Conservation (phyloP, 2,888 invertebrate species). For the Oxystoma pomonae region DNA sequence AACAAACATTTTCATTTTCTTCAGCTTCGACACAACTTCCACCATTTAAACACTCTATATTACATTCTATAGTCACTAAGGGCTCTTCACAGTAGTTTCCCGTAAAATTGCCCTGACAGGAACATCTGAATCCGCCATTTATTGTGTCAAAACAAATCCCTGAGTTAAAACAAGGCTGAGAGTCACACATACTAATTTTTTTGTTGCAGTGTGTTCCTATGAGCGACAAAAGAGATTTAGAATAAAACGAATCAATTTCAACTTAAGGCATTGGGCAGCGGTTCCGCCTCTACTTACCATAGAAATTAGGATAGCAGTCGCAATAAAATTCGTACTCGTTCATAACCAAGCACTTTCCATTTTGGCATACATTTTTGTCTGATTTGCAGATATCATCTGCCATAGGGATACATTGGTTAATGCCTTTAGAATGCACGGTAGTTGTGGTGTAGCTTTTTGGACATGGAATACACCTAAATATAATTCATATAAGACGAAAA, state of each 20-base stretch:
- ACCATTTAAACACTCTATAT: conserved; percentile 48
- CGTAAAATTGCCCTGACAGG: conserved; percentile 49
- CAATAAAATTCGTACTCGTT: conserved; percentile 48
- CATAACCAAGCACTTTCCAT: conserved; percentile 42
- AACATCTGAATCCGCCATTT: conserved; percentile 44
- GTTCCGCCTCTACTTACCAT: conserved; percentile 51
- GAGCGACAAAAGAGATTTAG: conserved; percentile 12
- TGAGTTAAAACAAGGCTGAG: conserved; percentile 54
- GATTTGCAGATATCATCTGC: conserved; percentile 49
- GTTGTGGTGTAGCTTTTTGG: conserved; percentile 52
- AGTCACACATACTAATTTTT: conserved; percentile 48
- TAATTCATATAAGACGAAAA: no score
- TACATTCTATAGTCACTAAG: conserved; percentile 36
- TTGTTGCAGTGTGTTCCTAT: conserved; percentile 54
- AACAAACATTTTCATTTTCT: conserved; percentile 46
- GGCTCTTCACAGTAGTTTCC: conserved; percentile 52
- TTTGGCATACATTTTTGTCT: conserved; percentile 48
- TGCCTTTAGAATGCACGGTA: conserved; percentile 42
- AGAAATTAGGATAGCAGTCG: conserved; percentile 49
- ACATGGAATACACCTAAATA: conserved; percentile 52
- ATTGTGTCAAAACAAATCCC: conserved; percentile 46
- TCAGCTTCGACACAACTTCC: conserved; percentile 49
- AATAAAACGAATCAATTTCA: no score
- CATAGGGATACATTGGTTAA: conserved; percentile 49
- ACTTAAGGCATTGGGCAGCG: no score